Percentiles rank a stretch among this genome's conserved stretches.
Conservation (phyloP, 2,113 vertebrate genomes). For the Anoplopoma fimbria region DNA sequence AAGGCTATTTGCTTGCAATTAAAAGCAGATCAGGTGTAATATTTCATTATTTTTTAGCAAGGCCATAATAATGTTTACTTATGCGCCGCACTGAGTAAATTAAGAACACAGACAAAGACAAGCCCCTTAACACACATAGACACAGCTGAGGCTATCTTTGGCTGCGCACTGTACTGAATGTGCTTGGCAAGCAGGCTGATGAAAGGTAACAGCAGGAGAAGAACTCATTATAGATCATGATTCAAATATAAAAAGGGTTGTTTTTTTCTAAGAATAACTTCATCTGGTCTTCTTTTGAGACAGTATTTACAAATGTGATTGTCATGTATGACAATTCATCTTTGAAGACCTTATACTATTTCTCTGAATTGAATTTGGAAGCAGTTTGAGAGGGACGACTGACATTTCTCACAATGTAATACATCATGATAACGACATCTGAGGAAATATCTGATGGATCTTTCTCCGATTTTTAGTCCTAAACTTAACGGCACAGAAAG, state of each 20-base stretch:
- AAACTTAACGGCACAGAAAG: constrained; percentile 5
- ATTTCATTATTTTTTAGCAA: constrained; percentile 43
- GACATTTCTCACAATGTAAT: background rate
- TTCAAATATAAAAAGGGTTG: constrained; percentile 66
- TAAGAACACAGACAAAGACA: constrained; percentile 70
- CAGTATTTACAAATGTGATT: background rate
- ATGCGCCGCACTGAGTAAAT: constrained; percentile 54
- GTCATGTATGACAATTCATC: constrained; percentile 32
- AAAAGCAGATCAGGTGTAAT: constrained; percentile 49
- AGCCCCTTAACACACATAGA: constrained; percentile 55
- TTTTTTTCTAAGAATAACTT: constrained; percentile 52
- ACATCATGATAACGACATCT: constrained; percentile 2
- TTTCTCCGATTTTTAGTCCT: background rate
- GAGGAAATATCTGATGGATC: background rate
- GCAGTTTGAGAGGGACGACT: constrained; percentile 20
- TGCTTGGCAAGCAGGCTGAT: constrained; percentile 79
- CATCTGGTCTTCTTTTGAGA: constrained; percentile 19
- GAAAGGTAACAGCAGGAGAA: constrained; percentile 74
- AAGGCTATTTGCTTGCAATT: constrained; percentile 57
- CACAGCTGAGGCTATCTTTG: constrained; percentile 76
- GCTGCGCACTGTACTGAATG: constrained; percentile 71
- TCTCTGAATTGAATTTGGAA: constrained; percentile 35
- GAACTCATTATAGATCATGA: constrained; percentile 75
- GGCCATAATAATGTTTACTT: constrained; percentile 70
- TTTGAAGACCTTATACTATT: constrained; percentile 10